Evolutionary conservation across 37 sponge, comb jelly and placozoan species (phyloP), one percentile per base, ranked within the genome.

Genomic region (Hormiphora californensis): DNA sequence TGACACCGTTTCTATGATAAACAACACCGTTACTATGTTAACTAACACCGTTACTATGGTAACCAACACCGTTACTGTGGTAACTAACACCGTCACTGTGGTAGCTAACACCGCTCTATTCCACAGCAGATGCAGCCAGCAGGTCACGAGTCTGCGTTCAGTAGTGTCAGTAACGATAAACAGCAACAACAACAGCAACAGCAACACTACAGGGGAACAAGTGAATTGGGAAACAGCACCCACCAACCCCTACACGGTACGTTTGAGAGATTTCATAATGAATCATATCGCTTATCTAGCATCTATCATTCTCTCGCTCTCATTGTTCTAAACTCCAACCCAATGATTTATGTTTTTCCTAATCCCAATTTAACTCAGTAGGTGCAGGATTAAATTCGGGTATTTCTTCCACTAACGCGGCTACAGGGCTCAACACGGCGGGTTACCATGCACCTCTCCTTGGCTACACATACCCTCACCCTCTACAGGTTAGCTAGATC

Each of bases 351-450:
- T 49, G 15, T 49, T 49, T 49, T 15, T 49, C 53, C 15, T 49
- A 49, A 49, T 49, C 9, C 15, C 15, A 9, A 17, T 49, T 15
- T 17, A 49, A 49, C 15, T 35, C 81, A 73, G 81, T 73, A 22
- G 81, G 81, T 36, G 81, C 81, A 73, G 81, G 81, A 11, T 43
- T 73, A 27, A 73, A 43, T 4, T 73, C 81, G 4, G 81, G 81
- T 7, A 73, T 73, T 22, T 73, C 81, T 46, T 57, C 61, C 61
- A 73, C 81, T 3, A 73, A 43, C 0, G 81, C 81, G 21, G 81
- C 81, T 3, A 8, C 81, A 8, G 46, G 46, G 2, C 22, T 39
- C 9, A 21, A 25, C 25, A 46, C 28, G 2, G 81, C 46, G 0
- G 12, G 25, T 4, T 30, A 22, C 3, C 19, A 36, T 36, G 81